Evolutionary conservation across 2,797 vertebrate genomes (phyloP), one percentile per base, ranked within the genome.

Genomic region (Ctenochaetus hawaiiensis): DNA sequence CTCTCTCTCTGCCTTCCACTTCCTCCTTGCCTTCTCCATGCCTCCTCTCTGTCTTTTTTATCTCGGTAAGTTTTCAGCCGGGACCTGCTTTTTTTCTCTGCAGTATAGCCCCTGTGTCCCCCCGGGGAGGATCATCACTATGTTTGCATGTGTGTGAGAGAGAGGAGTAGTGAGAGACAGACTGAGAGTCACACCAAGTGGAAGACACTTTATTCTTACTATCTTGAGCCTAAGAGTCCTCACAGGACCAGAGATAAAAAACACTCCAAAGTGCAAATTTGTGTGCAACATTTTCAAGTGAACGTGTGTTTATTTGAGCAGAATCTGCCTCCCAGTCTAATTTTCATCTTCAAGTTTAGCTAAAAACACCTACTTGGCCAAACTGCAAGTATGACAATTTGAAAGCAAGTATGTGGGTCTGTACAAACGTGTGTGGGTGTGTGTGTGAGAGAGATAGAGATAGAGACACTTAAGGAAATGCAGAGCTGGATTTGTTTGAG

Each of bases 81-180:
- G 87, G 89, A 89, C 78, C 60, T 65, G 66, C n/a, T 83, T 87
- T 73, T 81, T 83, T 72, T 86, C 75, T 80, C 75, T 80, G 61
- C 75, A 84, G 72, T 78, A 17, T 41, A 78, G 69, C 80, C 78
- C 77, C 41, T 60, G 60, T 60, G 57, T 66, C 60, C 88, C 78
- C 70, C 56, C 63, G 71, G 83, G 86, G 64, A 68, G 62, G 49
- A 68, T 72, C 77, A 78, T 82, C 75, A 49, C 48, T 0, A 17
- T 72, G 52, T 75, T 53, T 78, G 51, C 47, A 62, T 56, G 73
- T 67, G 23, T 30, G 48, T 47, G 53, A 49, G 37, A 39, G 52
- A 39, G 54, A 8, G 48, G 1, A 57, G 11, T n/a, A 8, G 66
- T 2, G n/a, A 11, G 44, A 5, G 44, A 60, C 23, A 66, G 60